phyloP scores from a whole-genome alignment of 2,113 vertebrate species.

The Callionymus lyra region DNA sequence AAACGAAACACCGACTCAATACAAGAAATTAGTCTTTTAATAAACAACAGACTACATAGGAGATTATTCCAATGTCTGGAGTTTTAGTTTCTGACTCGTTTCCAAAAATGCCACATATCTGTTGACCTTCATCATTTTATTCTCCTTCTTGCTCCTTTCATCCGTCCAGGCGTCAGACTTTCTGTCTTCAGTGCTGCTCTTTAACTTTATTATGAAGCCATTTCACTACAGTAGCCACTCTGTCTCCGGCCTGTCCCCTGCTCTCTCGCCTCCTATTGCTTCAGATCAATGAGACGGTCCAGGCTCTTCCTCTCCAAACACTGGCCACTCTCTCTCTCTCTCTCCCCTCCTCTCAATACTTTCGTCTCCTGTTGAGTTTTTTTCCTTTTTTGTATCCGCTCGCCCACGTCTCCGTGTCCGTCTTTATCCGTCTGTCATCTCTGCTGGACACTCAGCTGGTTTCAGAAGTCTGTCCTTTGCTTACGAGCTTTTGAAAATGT shows the following conservation, averaged over 20 bases:
- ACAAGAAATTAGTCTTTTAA: too few relatives aligned
- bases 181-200: constrained; percentile 27
- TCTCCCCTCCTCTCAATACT: constrained; percentile 34
- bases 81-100: too few relatives aligned
- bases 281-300: constrained; percentile 55
- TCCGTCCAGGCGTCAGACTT: constrained; percentile 6
- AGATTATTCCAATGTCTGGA: too few relatives aligned
- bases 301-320: constrained; percentile 46
- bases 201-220: constrained; percentile 52
- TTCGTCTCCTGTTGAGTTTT: constrained; percentile 28
- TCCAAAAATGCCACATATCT: constrained; percentile 1
- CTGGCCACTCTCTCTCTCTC: constrained; percentile 27
- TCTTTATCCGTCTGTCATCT: constrained; percentile 28
- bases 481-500: constrained; percentile 57
- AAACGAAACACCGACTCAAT: too few relatives aligned
- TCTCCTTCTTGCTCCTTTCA: too few relatives aligned
- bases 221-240: constrained; percentile 49
- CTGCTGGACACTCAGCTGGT: constrained; percentile 44
- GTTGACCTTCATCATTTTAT: background rate
- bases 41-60: too few relatives aligned
- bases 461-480: constrained; percentile 48
- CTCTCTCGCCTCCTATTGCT: constrained; percentile 31
- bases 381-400: constrained; percentile 30
- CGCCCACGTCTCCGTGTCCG: constrained; percentile 12
- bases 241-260: constrained; percentile 29